Conservation (phyloP, 2,888 invertebrate genomes). For the Camponotus fellah region DNA sequence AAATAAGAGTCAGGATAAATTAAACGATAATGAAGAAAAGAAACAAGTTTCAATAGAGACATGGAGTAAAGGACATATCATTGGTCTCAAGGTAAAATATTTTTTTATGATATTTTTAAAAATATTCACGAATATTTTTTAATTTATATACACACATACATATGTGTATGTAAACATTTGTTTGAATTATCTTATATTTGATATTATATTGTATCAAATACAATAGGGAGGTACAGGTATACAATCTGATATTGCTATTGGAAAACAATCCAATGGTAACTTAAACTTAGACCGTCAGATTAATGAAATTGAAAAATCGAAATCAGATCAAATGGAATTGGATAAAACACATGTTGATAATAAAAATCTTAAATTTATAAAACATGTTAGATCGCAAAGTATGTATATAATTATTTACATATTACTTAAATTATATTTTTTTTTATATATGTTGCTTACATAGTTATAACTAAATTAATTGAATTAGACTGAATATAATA, state of each 20-base stretch:
- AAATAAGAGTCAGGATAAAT: slow-evolving; percentile 30
- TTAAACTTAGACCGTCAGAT: neutral
- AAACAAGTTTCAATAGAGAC: slow-evolving; percentile 67
- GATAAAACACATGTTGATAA: slow-evolving; percentile 24
- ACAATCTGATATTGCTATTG: slow-evolving; percentile 44
- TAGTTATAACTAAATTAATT: neutral
- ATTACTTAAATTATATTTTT: neutral
- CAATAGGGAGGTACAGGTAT: slow-evolving; percentile 78
- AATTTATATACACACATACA: neutral
- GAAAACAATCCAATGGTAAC: neutral
- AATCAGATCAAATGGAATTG: slow-evolving; percentile 4
- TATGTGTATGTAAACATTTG: neutral
- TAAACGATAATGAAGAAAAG: slow-evolving; percentile 32
- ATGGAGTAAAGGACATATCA: slow-evolving; percentile 84
- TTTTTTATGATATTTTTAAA: neutral
- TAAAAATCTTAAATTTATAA: slow-evolving; percentile 83
- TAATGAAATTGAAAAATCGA: slow-evolving; percentile 3
- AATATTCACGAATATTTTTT: neutral
- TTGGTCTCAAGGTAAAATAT: slow-evolving; percentile 73
- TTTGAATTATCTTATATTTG: slow-evolving; percentile 22
- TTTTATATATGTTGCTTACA: neutral
- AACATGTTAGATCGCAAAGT: slow-evolving; percentile 82
- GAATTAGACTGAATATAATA: too few species aligned
- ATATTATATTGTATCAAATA: slow-evolving; percentile 9
- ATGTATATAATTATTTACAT: slow-evolving; percentile 55